Conservation (phyloP, 2,797 vertebrate species). For the Melopsittacus undulatus region DNA sequence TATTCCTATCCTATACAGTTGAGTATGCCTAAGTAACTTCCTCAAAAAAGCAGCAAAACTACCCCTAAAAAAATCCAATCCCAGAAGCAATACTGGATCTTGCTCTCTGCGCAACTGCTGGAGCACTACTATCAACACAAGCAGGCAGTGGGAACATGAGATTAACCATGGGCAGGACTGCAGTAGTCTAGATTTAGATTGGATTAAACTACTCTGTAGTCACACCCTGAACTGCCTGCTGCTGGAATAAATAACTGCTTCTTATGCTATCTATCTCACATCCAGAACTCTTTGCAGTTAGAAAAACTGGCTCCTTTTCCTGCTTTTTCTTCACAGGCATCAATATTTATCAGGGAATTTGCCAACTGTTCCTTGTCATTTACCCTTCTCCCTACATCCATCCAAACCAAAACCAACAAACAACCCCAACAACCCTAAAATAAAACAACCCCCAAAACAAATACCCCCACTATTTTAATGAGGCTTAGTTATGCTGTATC, state of each 20-base stretch:
- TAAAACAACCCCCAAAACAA: background rate
- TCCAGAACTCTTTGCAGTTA: conserved; percentile 28
- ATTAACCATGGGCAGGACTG: conserved; percentile 39
- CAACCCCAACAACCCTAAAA: background rate
- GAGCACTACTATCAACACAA: conserved; percentile 42
- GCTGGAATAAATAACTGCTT: conserved; percentile 57
- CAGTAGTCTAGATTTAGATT: conserved; percentile 54
- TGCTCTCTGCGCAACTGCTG: conserved; percentile 4
- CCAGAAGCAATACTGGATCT: background rate
- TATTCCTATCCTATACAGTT: background rate
- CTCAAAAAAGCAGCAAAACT: background rate
- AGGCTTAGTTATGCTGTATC: background rate
- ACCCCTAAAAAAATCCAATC: background rate
- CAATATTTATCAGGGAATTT: conserved; percentile 63
- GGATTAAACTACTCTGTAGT: conserved; percentile 59
- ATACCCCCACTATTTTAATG: background rate
- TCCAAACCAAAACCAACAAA: background rate
- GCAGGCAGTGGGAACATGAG: conserved; percentile 52
- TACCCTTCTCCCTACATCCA: conserved; percentile 9
- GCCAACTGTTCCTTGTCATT: conserved; percentile 58
- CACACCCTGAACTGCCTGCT: conserved; percentile 39
- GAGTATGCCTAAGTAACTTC: background rate
- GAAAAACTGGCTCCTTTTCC: conserved; percentile 42
- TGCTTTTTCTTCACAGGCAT: conserved; percentile 45
- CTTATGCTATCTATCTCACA: conserved; percentile 46